Conservation (phyloP, 1,140 invertebrate species). For the Lucilia sericata region DNA sequence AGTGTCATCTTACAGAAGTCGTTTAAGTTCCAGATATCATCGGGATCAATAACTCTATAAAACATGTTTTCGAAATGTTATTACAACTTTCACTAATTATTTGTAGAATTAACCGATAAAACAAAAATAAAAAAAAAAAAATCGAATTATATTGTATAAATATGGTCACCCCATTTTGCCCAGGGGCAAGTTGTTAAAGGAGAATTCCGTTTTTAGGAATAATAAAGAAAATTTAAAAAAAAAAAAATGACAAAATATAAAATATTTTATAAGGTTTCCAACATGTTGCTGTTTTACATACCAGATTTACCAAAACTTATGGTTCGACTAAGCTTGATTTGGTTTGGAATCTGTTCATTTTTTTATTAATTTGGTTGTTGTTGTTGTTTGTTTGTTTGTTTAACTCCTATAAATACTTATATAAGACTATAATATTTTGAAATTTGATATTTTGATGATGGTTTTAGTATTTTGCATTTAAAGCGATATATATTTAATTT, state of each 20-base stretch:
- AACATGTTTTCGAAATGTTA: no score
- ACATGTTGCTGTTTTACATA: background rate
- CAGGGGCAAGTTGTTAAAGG: background rate
- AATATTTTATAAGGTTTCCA: constrained; percentile 14
- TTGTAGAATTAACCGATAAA: no score
- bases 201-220: background rate
- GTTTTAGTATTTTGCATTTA: constrained; percentile 43
- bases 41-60: no score
- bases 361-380: background rate
- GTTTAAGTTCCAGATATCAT: no score
- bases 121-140: no score
- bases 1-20: no score
- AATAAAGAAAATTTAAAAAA: background rate
- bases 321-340: constrained; percentile 12
- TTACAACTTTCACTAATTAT: no score
- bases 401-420: background rate
- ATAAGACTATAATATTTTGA: constrained; percentile 29
- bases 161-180: background rate
- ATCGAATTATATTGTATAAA: background rate
- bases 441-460: constrained; percentile 44
- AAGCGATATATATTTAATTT: constrained; percentile 25
- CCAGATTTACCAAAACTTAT: constrained; percentile 15
- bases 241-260: background rate
- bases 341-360: background rate
- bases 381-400: no score